These are phyloP conservation scores for Potamarius usumacintae DNA, from an alignment of 2,113 vertebrate species.

Conservation along the genomic window DNA sequence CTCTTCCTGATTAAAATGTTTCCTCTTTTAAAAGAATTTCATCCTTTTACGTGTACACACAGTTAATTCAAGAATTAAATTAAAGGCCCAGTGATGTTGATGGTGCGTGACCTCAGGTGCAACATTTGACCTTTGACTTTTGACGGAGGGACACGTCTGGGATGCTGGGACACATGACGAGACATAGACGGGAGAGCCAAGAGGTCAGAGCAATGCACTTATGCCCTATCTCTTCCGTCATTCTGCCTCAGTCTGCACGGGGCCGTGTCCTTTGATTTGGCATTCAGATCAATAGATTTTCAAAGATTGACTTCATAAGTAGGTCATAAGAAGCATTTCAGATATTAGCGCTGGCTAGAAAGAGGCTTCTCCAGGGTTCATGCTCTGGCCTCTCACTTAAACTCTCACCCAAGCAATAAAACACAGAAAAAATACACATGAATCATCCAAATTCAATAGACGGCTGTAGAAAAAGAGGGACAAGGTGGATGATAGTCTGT, in stretches of 20 bases:
- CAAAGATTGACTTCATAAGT: slow-evolving; percentile 69
- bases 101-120: slow-evolving; percentile 77
- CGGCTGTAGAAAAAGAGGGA: slow-evolving; percentile 5
- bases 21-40: slow-evolving; percentile 59
- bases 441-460: slow-evolving; percentile 43
- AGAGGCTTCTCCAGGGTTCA: slow-evolving; percentile 67
- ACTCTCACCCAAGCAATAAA: slow-evolving; percentile 54
- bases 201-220: slow-evolving; percentile 77
- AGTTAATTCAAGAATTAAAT: slow-evolving; percentile 77
- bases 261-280: slow-evolving; percentile 57
- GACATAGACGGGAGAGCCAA: slow-evolving; percentile 71
- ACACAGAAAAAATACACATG: slow-evolving; percentile 45
- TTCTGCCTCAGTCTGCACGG: slow-evolving; percentile 44
- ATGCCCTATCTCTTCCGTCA: slow-evolving; percentile 49
- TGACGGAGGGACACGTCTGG: slow-evolving; percentile 78
- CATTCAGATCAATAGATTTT: slow-evolving; percentile 68
- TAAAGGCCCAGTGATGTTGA: slow-evolving; percentile 79
- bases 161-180: slow-evolving; percentile 73
- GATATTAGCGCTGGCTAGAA: slow-evolving; percentile 66
- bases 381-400: slow-evolving; percentile 50
- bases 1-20: slow-evolving; percentile 30
- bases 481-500: background rate
- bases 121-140: slow-evolving; percentile 74
- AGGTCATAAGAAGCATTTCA: slow-evolving; percentile 70
- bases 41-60: slow-evolving; percentile 54